These are phyloP conservation scores for Sylvilagus floridanus DNA, from an alignment of 2,797 vertebrate genomes.

Conservation along the genomic window DNA sequence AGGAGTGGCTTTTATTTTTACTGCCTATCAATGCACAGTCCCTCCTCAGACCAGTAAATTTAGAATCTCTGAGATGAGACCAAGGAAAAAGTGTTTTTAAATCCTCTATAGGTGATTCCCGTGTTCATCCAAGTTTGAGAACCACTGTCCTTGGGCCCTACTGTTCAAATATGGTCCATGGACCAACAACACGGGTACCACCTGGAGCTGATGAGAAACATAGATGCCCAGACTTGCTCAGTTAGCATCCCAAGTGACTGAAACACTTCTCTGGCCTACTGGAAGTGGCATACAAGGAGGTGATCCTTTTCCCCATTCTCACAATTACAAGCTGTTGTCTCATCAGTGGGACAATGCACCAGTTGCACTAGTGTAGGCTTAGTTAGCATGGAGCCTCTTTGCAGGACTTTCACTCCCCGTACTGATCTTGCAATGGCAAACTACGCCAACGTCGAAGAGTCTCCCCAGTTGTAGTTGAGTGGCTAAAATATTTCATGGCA, in stretches of 20 bases:
- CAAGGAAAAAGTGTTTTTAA: not conserved
- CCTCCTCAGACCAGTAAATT: not conserved
- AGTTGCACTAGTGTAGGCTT: not conserved
- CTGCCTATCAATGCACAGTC: not conserved
- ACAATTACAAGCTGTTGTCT: not conserved
- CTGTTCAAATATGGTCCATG: not conserved
- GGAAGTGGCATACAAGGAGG: not conserved
- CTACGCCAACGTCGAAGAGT: not conserved
- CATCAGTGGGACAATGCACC: not conserved
- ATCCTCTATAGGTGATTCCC: not conserved
- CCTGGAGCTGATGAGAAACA: not conserved
- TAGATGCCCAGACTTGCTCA: too few species aligned
- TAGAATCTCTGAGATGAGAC: not conserved
- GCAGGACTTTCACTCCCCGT: not conserved
- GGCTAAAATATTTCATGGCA: not conserved
- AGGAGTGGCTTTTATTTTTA: not conserved
- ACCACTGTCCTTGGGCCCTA: not conserved
- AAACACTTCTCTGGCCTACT: not conserved
- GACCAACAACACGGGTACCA: not conserved
- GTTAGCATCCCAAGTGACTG: not conserved
- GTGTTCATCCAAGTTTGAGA: not conserved
- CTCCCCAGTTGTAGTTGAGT: slow-evolving; percentile 8
- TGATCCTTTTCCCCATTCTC: not conserved
- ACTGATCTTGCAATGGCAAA: not conserved
- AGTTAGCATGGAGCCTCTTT: not conserved